A percentile compares a stretch with the other conserved stretches of the same genome.
Evolutionary conservation across 2,113 vertebrate species (phyloP).

Genomic region (Leuciscus idus): DNA sequence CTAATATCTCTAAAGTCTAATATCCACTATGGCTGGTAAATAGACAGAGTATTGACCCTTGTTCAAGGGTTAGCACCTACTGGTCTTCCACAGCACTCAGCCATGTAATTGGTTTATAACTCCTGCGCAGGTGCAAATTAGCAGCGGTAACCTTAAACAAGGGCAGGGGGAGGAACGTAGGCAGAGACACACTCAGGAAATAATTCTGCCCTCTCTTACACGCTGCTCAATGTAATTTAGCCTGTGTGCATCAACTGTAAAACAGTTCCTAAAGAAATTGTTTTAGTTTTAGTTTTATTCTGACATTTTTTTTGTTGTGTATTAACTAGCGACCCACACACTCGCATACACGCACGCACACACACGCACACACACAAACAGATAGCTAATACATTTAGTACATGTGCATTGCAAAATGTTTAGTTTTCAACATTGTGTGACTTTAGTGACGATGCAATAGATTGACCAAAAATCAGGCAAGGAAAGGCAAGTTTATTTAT

Average conservation of each 20-base stretch:
- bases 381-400: background rate
- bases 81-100: constrained; percentile 6
- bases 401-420: background rate
- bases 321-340: background rate
- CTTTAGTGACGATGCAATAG: background rate
- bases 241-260: background rate
- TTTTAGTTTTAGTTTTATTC: background rate
- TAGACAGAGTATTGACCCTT: constrained; percentile 4
- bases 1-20: background rate
- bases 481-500: too few relatives aligned
- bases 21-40: background rate
- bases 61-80: background rate
- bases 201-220: constrained; percentile 11
- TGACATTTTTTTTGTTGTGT: background rate
- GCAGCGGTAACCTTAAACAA: constrained; percentile 43
- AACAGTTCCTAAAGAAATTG: background rate
- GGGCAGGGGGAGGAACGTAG: background rate
- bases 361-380: background rate
- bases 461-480: background rate
- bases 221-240: background rate
- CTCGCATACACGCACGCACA: background rate
- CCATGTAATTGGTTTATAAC: constrained; percentile 45
- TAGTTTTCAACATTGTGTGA: background rate
- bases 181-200: background rate
- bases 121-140: constrained; percentile 36